phyloP scores from a whole-genome alignment of 2,797 vertebrate species.

The Esox masquinongy region DNA sequence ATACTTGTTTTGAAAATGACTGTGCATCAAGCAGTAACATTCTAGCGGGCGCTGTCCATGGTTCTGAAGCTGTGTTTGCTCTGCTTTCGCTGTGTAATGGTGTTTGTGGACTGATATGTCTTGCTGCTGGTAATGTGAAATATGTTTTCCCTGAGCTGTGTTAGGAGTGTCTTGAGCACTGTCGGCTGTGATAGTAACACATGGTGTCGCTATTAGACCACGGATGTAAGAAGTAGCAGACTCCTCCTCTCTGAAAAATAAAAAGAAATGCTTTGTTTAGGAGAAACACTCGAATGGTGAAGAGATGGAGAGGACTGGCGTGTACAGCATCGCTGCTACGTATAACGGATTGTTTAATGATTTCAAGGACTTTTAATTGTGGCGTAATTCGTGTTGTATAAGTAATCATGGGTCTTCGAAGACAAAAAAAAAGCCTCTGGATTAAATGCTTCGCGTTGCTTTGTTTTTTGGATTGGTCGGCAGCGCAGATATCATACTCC shows the following conservation, averaged over 20 bases:
- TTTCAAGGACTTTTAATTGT: background rate
- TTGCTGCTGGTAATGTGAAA: too few species aligned
- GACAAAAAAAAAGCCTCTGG: constrained; percentile 24
- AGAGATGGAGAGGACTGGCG: background rate
- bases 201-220: constrained; percentile 7
- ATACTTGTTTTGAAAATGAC: too few species aligned
- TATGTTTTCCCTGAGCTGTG: too few species aligned
- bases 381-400: background rate
- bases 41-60: too few species aligned
- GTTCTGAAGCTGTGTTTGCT: too few species aligned
- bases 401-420: constrained; percentile 29
- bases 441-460: constrained; percentile 41
- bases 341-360: background rate
- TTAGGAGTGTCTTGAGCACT: too few species aligned
- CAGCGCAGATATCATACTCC: constrained; percentile 72
- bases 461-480: constrained; percentile 48
- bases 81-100: too few species aligned
- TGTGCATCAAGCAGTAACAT: too few species aligned
- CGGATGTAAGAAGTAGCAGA: background rate
- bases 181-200: background rate
- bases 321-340: background rate
- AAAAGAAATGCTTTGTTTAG: background rate
- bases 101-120: too few species aligned
- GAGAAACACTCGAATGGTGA: background rate
- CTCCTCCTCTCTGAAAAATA: constrained; percentile 3